phyloP scores from a whole-genome alignment of 35 echinoderm and acorn worm species.

The Lytechinus variegatus region DNA sequence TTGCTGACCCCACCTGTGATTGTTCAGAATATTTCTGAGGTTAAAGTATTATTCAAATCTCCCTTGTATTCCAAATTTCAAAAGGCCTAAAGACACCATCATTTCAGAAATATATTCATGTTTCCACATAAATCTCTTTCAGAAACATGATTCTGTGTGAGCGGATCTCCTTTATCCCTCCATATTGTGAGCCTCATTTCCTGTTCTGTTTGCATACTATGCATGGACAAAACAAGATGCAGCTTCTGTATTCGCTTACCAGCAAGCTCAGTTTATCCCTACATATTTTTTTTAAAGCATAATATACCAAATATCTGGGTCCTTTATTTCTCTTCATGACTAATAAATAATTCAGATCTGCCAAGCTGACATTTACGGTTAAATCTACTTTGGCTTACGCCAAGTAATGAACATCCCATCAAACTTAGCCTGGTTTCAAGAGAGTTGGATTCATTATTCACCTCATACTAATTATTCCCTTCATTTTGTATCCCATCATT shows the following conservation, averaged over 20 bases:
- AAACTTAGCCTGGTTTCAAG: slow-evolving; percentile 1
- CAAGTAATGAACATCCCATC: background rate
- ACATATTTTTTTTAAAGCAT: background rate
- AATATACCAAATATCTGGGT: background rate
- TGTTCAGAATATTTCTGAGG: no score
- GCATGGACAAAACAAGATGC: background rate
- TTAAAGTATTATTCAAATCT: no score
- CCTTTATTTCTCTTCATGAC: background rate
- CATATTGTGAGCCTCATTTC: background rate
- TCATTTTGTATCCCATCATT: background rate
- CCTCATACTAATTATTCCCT: background rate
- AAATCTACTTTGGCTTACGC: background rate
- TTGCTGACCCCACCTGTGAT: no score
- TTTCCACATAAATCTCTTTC: no score
- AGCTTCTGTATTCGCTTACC: background rate
- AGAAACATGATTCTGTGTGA: no score
- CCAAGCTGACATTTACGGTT: background rate
- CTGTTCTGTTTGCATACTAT: background rate
- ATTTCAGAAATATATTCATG: no score
- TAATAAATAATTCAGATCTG: slow-evolving; percentile 15
- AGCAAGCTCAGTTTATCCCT: background rate
- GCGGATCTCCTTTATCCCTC: no score
- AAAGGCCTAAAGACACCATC: no score
- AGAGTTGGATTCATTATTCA: background rate
- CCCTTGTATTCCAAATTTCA: no score